Evolutionary conservation across 2,797 vertebrate species (phyloP).

Genomic region (Cetoscarus ocellatus): DNA sequence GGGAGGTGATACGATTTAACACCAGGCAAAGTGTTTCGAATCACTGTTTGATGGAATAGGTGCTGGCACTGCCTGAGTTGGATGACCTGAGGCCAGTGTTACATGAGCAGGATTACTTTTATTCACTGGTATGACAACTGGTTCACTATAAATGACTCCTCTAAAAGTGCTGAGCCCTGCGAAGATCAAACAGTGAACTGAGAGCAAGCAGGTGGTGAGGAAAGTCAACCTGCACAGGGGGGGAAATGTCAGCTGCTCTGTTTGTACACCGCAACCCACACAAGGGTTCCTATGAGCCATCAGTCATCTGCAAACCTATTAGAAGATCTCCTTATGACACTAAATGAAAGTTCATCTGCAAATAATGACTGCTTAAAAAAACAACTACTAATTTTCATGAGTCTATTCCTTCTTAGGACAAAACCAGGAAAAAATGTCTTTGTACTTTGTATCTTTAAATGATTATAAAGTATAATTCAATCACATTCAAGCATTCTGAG

Average conservation of each 20-base stretch:
- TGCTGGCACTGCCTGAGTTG: slow-evolving; percentile 8
- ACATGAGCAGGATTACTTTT: slow-evolving; percentile 1
- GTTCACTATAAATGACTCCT: background rate
- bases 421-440: too few relatives aligned
- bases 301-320: too few relatives aligned
- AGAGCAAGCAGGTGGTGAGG: slow-evolving; percentile 20
- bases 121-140: slow-evolving; percentile 7
- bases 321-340: background rate
- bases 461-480: too few relatives aligned
- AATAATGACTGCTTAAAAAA: too few relatives aligned
- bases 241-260: slow-evolving; percentile 24
- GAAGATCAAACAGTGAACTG: background rate
- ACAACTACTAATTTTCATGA: too few relatives aligned
- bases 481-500: too few relatives aligned
- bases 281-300: slow-evolving; percentile 8
- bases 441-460: too few relatives aligned
- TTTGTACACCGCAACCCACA: slow-evolving; percentile 1
- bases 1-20: background rate
- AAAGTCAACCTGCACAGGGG: slow-evolving; percentile 12
- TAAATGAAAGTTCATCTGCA: background rate
- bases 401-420: background rate
- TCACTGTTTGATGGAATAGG: background rate
- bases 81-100: slow-evolving; percentile 5
- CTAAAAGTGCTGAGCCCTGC: background rate
- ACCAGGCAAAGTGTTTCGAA: background rate